Conservation (phyloP, 2,797 vertebrate genomes). For the Oreochromis mossambicus region DNA sequence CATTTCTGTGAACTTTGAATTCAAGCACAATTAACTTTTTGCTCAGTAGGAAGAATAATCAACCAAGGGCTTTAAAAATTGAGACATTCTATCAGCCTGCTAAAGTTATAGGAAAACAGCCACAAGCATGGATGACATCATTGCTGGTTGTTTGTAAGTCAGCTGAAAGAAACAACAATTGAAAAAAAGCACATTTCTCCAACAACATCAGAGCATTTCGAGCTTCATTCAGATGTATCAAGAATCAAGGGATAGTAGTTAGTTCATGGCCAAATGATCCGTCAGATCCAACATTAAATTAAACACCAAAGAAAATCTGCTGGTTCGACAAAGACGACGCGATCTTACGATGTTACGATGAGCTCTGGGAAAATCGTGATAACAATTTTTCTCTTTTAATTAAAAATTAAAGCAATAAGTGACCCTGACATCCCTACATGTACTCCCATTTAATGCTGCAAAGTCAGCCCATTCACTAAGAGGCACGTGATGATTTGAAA, state of each 20-base stretch:
- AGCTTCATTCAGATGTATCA: not conserved
- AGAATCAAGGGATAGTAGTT: not conserved
- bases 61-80: not conserved
- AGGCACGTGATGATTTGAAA: slow-evolving; percentile 7
- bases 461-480: not conserved
- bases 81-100: not conserved
- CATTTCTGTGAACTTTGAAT: not conserved
- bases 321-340: fast-evolving
- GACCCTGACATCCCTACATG: too few species aligned
- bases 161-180: not conserved
- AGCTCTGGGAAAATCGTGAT: fast-evolving
- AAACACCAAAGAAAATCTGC: not conserved
- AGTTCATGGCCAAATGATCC: too few species aligned
- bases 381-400: not conserved
- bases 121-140: not conserved
- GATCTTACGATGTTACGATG: not conserved
- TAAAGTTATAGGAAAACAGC: not conserved
- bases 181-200: not conserved
- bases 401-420: fast-evolving
- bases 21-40: not conserved
- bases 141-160: not conserved
- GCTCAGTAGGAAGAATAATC: not conserved
- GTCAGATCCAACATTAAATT: not conserved
- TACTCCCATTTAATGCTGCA: not conserved
- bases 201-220: not conserved